Conservation (phyloP, 2,888 invertebrate genomes). For the Malacosoma neustria region DNA sequence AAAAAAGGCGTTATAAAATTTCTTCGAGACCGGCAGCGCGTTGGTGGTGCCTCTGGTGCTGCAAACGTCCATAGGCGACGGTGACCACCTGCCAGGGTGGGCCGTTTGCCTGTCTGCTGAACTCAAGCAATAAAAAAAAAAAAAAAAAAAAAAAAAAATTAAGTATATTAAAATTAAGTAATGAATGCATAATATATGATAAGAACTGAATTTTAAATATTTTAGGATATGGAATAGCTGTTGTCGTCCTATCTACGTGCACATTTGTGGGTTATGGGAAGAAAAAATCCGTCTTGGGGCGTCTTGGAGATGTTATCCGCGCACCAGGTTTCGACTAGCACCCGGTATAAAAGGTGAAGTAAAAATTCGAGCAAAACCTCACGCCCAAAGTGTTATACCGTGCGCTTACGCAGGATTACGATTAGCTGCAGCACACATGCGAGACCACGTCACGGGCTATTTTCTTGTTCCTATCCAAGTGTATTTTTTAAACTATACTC, state of each 20-base stretch:
- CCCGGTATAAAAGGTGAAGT: slow-evolving; percentile 37
- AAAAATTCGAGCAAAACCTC: slow-evolving; percentile 33
- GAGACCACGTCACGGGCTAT: slow-evolving; percentile 39
- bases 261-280: slow-evolving; percentile 41
- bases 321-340: slow-evolving; percentile 37
- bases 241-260: slow-evolving; percentile 33
- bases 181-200: too few relatives aligned
- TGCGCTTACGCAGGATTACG: slow-evolving; percentile 29
- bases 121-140: too few relatives aligned
- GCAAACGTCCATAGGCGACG: too few relatives aligned
- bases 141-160: too few relatives aligned
- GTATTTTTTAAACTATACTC: slow-evolving; percentile 32
- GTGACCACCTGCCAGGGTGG: too few relatives aligned
- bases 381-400: slow-evolving; percentile 22
- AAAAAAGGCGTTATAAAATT: too few relatives aligned
- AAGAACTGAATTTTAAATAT: too few relatives aligned
- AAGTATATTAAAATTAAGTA: too few relatives aligned
- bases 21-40: too few relatives aligned
- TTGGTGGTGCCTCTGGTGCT: too few relatives aligned
- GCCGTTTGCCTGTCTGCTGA: too few relatives aligned
- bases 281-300: slow-evolving; percentile 37
- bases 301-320: slow-evolving; percentile 39
- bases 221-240: slow-evolving; percentile 39
- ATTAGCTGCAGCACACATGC: slow-evolving; percentile 37
- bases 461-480: slow-evolving; percentile 40